Evolutionary conservation across 2,888 invertebrate species (phyloP).

Genomic region (Drosophila mimica): DNA sequence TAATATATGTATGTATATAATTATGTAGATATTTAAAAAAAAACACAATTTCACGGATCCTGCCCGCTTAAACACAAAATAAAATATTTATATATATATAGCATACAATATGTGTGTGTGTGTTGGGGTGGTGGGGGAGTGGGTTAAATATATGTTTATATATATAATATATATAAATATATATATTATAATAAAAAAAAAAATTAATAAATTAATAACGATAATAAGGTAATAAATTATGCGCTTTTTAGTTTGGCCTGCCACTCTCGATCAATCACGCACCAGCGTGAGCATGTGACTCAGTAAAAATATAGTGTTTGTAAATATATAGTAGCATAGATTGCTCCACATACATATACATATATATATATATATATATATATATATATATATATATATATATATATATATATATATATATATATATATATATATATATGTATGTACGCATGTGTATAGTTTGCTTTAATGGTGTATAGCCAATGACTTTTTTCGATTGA

Average conservation of each 20-base stretch:
- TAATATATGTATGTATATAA: conserved; percentile 50
- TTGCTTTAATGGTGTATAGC: conserved; percentile 44
- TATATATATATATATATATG: conserved; percentile 27
- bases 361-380: conserved; percentile 24
- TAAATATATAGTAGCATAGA: conserved; percentile 27
- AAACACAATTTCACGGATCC: conserved; percentile 78
- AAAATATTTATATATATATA: conserved; percentile 50
- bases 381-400: conserved; percentile 20
- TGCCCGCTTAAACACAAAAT: conserved; percentile 83
- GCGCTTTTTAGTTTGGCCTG: conserved; percentile 73
- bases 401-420: conserved; percentile 16
- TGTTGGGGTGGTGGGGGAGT: not conserved
- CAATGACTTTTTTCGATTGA: conserved; percentile 64
- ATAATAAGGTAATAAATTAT: conserved; percentile 75
- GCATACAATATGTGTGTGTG: conserved; percentile 35
- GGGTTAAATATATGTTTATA: conserved; percentile 46
- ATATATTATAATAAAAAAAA: conserved; percentile 19
- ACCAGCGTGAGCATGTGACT: conserved; percentile 65
- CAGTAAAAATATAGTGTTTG: conserved; percentile 27
- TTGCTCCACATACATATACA: conserved; percentile 25
- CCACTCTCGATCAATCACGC: conserved; percentile 67
- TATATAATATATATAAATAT: conserved; percentile 25
- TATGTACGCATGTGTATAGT: conserved; percentile 33
- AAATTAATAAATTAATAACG: conserved; percentile 77
- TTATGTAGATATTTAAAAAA: conserved; percentile 58